phyloP scores from a whole-genome alignment of 2,113 vertebrate genomes.

The Sander lucioperca region DNA sequence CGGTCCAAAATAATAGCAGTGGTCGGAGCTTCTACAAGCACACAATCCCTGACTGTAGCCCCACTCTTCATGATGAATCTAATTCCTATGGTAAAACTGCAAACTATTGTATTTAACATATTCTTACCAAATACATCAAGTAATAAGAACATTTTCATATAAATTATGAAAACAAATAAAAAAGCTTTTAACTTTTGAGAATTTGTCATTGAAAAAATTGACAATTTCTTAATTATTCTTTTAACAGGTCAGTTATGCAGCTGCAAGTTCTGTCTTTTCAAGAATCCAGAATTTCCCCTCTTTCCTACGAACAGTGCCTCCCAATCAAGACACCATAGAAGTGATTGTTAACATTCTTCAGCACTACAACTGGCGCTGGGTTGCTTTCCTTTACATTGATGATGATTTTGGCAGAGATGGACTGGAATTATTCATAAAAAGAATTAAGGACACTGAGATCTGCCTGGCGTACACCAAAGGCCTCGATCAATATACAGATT shows the following conservation, averaged over 20 bases:
- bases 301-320: conserved; percentile 87
- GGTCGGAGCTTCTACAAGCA: conserved; percentile 71
- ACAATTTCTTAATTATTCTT: neutral
- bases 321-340: conserved; percentile 82
- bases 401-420: conserved; percentile 77
- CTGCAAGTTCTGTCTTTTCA: conserved; percentile 78
- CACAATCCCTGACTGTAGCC: conserved; percentile 61
- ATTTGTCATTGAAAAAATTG: neutral
- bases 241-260: conserved; percentile 87
- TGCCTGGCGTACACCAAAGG: conserved; percentile 84
- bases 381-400: conserved; percentile 82
- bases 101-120: neutral
- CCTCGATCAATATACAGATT: neutral
- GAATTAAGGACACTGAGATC: conserved; percentile 47
- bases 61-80: conserved; percentile 83
- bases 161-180: neutral
- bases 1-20: conserved; percentile 36
- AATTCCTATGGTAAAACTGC: conserved; percentile 84
- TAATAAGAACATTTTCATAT: neutral
- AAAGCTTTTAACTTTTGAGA: neutral
- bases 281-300: conserved; percentile 83
- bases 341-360: conserved; percentile 81
- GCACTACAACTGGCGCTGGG: conserved; percentile 88
- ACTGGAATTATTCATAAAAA: conserved; percentile 65
- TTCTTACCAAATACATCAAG: neutral